These are phyloP conservation scores for Rhodophaea formosa DNA, from an alignment of 2,888 invertebrate species.

Conservation along the genomic window DNA sequence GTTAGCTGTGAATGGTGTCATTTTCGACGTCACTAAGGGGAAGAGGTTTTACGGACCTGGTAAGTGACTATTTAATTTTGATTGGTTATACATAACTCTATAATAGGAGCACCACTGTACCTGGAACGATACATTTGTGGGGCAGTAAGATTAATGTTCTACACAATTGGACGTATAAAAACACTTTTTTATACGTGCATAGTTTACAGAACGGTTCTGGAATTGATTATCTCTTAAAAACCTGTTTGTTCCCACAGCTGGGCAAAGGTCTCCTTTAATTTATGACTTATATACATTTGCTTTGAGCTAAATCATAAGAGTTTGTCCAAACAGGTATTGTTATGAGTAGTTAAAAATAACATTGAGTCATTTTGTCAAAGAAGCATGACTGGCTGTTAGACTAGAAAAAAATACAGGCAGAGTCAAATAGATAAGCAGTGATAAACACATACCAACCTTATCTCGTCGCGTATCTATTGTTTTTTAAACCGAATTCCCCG, in stretches of 20 bases:
- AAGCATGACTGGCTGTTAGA: not conserved
- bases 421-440: not conserved
- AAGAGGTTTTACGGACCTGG: constrained; percentile 96
- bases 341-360: constrained; percentile 19
- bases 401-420: not conserved
- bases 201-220: too few relatives aligned
- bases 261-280: too few relatives aligned
- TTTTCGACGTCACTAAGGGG: constrained; percentile 96
- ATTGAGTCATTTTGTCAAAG: not conserved
- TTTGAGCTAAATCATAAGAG: constrained; percentile 19
- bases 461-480: not conserved
- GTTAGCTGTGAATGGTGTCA: constrained; percentile 95
- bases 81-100: not conserved
- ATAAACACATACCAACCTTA: not conserved
- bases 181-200: too few relatives aligned
- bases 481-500: not conserved
- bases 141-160: too few relatives aligned
- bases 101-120: too few relatives aligned
- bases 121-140: too few relatives aligned
- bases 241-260: too few relatives aligned
- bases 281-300: too few relatives aligned
- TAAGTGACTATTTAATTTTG: constrained; percentile 61
- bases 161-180: too few relatives aligned
- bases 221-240: too few relatives aligned
- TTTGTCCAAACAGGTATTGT: constrained; percentile 10